Evolutionary conservation across 2,888 invertebrate genomes (phyloP).

Genomic region (Drosophila paranaensis): DNA sequence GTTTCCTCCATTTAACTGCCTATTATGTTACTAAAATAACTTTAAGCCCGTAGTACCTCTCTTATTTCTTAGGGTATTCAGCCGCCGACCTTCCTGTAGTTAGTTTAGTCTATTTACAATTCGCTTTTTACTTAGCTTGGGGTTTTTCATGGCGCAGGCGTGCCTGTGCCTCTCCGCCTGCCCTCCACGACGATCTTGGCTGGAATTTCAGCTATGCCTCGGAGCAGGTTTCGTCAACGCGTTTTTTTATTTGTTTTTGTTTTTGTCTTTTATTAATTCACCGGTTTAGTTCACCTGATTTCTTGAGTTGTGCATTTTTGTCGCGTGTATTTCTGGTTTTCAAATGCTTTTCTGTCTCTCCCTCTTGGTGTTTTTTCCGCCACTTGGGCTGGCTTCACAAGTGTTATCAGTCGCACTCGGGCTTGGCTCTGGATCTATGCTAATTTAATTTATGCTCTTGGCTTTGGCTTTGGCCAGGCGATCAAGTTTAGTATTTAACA

Average conservation of each 20-base stretch:
- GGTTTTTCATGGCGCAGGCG: conserved; percentile 54
- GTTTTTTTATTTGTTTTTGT: neutral
- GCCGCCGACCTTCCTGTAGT: neutral
- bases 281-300: conserved; percentile 77
- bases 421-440: conserved; percentile 49
- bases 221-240: conserved; percentile 73
- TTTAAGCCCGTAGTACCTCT: neutral
- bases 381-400: conserved; percentile 1
- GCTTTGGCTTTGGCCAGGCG: conserved; percentile 39
- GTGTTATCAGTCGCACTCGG: conserved; percentile 25
- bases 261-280: conserved; percentile 63
- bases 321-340: conserved; percentile 76
- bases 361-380: conserved; percentile 19
- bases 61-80: neutral
- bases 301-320: conserved; percentile 74
- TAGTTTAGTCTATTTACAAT: conserved; percentile 23
- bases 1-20: too few relatives aligned
- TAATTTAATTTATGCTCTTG: conserved; percentile 69
- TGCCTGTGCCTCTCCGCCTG: conserved; percentile 25
- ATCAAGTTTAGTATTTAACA: conserved; percentile 63
- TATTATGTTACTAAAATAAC: neutral
- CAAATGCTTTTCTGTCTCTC: conserved; percentile 2
- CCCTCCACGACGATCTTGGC: conserved; percentile 32
- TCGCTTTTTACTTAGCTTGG: conserved; percentile 48
- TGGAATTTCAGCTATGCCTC: conserved; percentile 71